Evolutionary conservation across 2,888 invertebrate genomes (phyloP), one percentile per base, ranked within the genome.

Genomic region (Hartigia nigra): DNA sequence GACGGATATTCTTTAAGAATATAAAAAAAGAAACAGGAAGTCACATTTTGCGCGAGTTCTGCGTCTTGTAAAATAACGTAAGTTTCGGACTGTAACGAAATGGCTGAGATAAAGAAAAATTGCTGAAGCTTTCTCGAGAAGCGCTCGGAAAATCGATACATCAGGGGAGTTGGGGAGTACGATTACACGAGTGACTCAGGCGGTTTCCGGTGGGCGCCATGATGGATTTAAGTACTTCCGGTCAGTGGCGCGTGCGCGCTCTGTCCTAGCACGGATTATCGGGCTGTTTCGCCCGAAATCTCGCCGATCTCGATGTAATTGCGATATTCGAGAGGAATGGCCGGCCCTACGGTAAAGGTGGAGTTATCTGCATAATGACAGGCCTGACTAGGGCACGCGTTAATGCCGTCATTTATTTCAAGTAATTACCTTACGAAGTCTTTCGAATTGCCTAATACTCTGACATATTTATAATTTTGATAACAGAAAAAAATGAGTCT

Each of bases 161-260:
- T 82, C 84, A 84, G 79, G 86, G 84, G 78, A 78, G 78, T 39
- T 55, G 86, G 87, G 87, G 87, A 88, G 84, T 84, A 85, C 89
- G 88, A 89, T 89, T 88, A 88, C 88, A 86, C 87, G 87, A 89
- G 88, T 89, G 89, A 89, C 88, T 89, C 89, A 89, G 89, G 86
- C 86, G 85, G 89, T 88, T 89, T 89, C 89, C 89, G 89, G 87
- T 88, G 83, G 89, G 85, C 89, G 89, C 89, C 89, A 89, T 89
- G 89, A 89, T 89, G 87, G 89, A 89, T 89, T 89, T 88, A 89
- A 89, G 88, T 88, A 89, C 89, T 88, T 89, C 89, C 89, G 89
- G 86, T 82, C 81, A 84, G 83, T 85, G 84, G 89, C 88, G 89
- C 89, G 87, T 89, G 88, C 88, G 87, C 88, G 83, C 77, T 76